Base-by-base conservation (phyloP, 53 echinoderm and acorn worm genomes). In the Luidia sarsii region DNA sequence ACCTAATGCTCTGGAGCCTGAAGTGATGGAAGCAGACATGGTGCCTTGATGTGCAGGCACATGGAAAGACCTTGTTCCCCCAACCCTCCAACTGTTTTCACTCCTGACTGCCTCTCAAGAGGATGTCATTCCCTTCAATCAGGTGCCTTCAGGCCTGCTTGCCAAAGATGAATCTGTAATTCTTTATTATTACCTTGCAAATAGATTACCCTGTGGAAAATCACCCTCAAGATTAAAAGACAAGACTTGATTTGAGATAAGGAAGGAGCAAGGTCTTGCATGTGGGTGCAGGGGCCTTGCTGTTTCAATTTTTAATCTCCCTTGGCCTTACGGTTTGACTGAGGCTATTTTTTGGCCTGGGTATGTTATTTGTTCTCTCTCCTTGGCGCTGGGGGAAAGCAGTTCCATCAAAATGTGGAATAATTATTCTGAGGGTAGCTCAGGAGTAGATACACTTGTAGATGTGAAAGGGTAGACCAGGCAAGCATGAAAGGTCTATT, bases 161-260 rank as follows among this genome's bases (percentile, higher is more conserved):
- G 33, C 71, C 71, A 45, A 25, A 72, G 55, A 72, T 39, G 55
- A 72, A 56, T 72, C 72, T 36, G 72, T 72, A 56, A 72, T 72
- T 72, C 52, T 72, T 56, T 72, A 38, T 72, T 55, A 72, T 72
- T 71, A 35, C 54, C 38, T 28, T 23, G 23, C 37, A 56, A 72
- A 72, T 54, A 31, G 56, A 50, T 72, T 72, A 54, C 54, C 72
- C 72, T 34, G 56, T 33, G 72, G 63, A 27, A 72, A 72, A 55
- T 72, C 38, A 39, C 54, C 72, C 29, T 23, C 10, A 52, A 72
- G 55, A 72, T 72, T 55, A 56, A 56, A 41, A 24, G 37, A 54
- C 19, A 39, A 22, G 39, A 72, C 55, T 19, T 56, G 72, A 72
- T 34, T 72, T 29, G 20, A 35, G 35, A 19, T 28, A 35, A 35